phyloP scores from a whole-genome alignment of 2,797 vertebrate species.

The Molossus molossus region DNA sequence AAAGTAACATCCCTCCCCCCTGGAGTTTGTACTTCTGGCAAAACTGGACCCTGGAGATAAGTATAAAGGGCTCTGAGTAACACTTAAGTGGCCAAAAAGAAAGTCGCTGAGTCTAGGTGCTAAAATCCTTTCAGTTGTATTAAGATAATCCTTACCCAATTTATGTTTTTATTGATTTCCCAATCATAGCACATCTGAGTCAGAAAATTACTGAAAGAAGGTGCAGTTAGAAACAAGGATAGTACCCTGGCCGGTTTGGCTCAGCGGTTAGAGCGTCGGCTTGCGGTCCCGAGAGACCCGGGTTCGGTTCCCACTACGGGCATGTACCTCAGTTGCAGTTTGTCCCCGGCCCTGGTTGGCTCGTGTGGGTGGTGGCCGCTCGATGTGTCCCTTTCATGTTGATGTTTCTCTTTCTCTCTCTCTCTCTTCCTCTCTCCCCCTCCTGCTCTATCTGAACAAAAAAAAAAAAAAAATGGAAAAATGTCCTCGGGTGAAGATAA shows the following conservation, averaged over 20 bases:
- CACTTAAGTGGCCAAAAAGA: neutral
- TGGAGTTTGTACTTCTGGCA: neutral
- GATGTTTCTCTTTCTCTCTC: no score
- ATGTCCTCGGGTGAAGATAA: no score
- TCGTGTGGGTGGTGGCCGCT: no score
- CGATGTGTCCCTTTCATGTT: no score
- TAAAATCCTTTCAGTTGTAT: slow-evolving; percentile 35
- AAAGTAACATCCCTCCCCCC: neutral
- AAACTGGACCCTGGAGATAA: neutral
- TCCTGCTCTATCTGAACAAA: no score
- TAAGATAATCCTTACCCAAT: slow-evolving; percentile 25
- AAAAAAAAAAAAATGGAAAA: no score
- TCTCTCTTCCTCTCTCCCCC: no score
- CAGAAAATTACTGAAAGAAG: slow-evolving; percentile 41
- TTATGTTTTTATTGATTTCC: slow-evolving; percentile 44
- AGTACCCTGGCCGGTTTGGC: neutral
- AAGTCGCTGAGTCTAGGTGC: neutral
- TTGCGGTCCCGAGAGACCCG: no score
- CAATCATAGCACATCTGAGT: neutral
- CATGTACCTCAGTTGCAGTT: no score
- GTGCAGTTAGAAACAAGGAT: neutral
- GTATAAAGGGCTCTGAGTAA: neutral
- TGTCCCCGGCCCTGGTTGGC: no score
- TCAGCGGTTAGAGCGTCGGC: no score
- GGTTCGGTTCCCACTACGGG: no score